phyloP scores from a whole-genome alignment of 2,888 invertebrate genomes.

The Siphlonurus alternatus region DNA sequence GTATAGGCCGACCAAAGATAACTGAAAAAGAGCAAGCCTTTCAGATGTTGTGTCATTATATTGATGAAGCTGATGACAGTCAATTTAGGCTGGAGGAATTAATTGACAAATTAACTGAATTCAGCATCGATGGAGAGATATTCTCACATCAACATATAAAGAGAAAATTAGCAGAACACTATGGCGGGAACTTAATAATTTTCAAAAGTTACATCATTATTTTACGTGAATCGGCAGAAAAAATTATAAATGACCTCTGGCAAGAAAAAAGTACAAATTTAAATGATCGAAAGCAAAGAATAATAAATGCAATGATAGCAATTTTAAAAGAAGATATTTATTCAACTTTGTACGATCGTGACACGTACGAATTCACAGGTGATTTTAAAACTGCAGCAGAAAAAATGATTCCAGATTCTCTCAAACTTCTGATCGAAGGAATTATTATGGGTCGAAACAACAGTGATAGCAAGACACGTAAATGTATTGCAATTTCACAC shows the following conservation, averaged over 20 bases:
- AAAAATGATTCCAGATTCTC: conserved; percentile 19
- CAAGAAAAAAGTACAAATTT: conserved; percentile 20
- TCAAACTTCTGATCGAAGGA: conserved; percentile 21
- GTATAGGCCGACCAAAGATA: conserved; percentile 20
- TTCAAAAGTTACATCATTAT: conserved; percentile 22
- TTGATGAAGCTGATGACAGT: conserved; percentile 23
- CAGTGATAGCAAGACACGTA: conserved; percentile 19
- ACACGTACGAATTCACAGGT: conserved; percentile 22
- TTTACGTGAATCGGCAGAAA: conserved; percentile 21
- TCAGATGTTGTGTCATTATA: conserved; percentile 22
- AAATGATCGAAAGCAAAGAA: conserved; percentile 20
- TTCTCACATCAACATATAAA: conserved; percentile 9
- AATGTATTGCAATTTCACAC: conserved; percentile 22
- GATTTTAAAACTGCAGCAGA: conserved; percentile 19
- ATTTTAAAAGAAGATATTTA: conserved; percentile 24
- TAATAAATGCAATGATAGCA: conserved; percentile 23
- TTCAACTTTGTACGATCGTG: conserved; percentile 20
- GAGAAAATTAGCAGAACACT: conserved; percentile 20
- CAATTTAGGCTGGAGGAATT: conserved; percentile 24
- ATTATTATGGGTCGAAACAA: conserved; percentile 18
- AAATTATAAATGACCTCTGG: conserved; percentile 22
- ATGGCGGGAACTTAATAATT: conserved; percentile 16
- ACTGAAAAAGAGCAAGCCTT: conserved; percentile 23
- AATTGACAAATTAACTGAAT: conserved; percentile 19
- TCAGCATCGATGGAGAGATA: conserved; percentile 21